Evolutionary conservation across 2,113 vertebrate species (phyloP).

Genomic region (Platycercus adscitus): DNA sequence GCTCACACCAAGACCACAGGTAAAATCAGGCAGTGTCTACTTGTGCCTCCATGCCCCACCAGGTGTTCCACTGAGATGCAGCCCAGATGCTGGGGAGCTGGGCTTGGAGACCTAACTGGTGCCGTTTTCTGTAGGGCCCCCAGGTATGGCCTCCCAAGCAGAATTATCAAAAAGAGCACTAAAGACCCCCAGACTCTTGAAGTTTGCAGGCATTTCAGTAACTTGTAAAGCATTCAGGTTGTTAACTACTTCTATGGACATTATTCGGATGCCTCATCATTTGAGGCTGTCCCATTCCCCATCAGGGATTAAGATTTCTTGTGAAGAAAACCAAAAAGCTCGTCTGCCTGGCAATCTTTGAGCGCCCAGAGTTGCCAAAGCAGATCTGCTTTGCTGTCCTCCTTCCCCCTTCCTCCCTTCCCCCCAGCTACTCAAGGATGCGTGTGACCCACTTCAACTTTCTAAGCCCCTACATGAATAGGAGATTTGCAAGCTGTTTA

Average conservation of each 20-base stretch:
- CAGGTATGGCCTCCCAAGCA: not conserved
- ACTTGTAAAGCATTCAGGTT: not conserved
- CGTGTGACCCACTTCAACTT: not conserved
- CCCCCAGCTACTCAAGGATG: not conserved
- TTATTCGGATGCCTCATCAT: not conserved
- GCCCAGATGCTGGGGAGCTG: not conserved
- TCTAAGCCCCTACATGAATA: not conserved
- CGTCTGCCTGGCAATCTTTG: not conserved
- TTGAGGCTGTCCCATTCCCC: not conserved
- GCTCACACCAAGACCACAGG: rapidly evolving
- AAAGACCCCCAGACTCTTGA: not conserved
- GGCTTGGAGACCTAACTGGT: not conserved
- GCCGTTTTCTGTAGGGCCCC: not conserved
- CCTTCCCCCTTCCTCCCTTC: not conserved
- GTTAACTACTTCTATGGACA: not conserved
- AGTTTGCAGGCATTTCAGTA: not conserved
- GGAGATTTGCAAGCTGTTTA: not conserved
- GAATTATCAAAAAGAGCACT: not conserved
- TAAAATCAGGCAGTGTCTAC: not conserved
- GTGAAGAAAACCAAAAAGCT: not conserved
- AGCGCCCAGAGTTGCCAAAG: not conserved
- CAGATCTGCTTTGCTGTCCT: not conserved
- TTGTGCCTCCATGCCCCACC: rapidly evolving
- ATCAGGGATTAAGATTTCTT: not conserved
- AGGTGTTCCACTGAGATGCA: rapidly evolving